phyloP scores from a whole-genome alignment of 2,113 vertebrate species.

The Tragelaphus strepsiceros region DNA sequence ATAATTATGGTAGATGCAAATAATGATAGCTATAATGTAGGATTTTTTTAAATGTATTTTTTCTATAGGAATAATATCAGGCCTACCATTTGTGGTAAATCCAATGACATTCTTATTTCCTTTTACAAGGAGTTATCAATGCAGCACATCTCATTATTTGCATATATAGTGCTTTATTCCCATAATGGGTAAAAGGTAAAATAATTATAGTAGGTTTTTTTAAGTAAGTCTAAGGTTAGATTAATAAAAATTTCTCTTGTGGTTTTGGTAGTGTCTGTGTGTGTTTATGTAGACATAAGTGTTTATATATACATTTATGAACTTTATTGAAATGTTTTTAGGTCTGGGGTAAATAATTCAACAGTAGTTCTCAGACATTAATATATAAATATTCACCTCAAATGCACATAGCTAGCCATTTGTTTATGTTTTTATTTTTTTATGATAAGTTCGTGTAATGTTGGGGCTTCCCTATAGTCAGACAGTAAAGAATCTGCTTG shows the following conservation, averaged over 20 bases:
- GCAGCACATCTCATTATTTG: not conserved
- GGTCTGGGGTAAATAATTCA: not conserved
- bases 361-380: slow-evolving; percentile 9
- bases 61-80: not conserved
- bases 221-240: not conserved
- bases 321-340: not conserved
- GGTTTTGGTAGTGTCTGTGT: not conserved
- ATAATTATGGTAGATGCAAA: not conserved
- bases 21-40: not conserved
- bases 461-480: not conserved
- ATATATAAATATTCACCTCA: not conserved
- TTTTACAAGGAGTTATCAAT: not conserved
- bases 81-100: not conserved
- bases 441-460: not conserved
- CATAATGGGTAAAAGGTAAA: not conserved
- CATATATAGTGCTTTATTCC: not conserved
- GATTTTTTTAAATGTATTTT: not conserved
- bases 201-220: not conserved
- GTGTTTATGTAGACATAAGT: not conserved
- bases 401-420: not conserved
- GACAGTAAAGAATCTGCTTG: not conserved
- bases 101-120: not conserved
- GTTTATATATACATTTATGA: not conserved
- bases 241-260: not conserved
- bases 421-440: not conserved